These are phyloP conservation scores for Gephyroberyx darwinii DNA, from an alignment of 2,797 vertebrate species.

Conservation along the genomic window DNA sequence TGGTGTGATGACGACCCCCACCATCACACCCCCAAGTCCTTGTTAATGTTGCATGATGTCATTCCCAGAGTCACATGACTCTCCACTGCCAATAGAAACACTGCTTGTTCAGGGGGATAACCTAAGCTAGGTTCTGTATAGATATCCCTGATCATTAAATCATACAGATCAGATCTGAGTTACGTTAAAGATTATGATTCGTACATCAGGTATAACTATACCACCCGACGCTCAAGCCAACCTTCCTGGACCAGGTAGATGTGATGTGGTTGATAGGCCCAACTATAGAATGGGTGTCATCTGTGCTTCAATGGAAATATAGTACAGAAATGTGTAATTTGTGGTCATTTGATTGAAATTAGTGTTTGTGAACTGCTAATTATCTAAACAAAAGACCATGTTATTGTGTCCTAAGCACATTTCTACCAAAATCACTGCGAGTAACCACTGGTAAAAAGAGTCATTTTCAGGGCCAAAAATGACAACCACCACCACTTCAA, in stretches of 20 bases:
- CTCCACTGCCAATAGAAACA: slow-evolving; percentile 75
- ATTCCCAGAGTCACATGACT: slow-evolving; percentile 72
- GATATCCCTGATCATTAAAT: slow-evolving; percentile 54
- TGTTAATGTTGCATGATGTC: slow-evolving; percentile 83
- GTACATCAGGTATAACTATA: slow-evolving; percentile 40
- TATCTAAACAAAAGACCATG: slow-evolving; percentile 57
- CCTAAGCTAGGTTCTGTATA: slow-evolving; percentile 41
- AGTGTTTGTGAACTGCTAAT: slow-evolving; percentile 65
- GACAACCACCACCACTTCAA: slow-evolving; percentile 40
- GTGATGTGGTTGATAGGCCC: slow-evolving; percentile 63
- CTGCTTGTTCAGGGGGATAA: slow-evolving; percentile 60
- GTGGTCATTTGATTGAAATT: slow-evolving; percentile 67
- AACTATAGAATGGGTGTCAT: slow-evolving; percentile 67
- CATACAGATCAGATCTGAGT: neutral
- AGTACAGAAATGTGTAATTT: slow-evolving; percentile 62
- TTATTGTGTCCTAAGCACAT: slow-evolving; percentile 61
- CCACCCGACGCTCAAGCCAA: slow-evolving; percentile 49
- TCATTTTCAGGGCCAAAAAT: slow-evolving; percentile 25
- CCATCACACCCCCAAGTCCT: slow-evolving; percentile 20
- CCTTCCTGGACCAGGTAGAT: slow-evolving; percentile 58
- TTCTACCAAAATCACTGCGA: slow-evolving; percentile 44
- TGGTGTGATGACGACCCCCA: slow-evolving; percentile 84
- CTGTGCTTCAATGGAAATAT: slow-evolving; percentile 66
- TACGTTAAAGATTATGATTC: slow-evolving; percentile 4
- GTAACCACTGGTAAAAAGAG: slow-evolving; percentile 37